Evolutionary conservation across 2,888 invertebrate species (phyloP).

Genomic region (Ferrisia virgata): DNA sequence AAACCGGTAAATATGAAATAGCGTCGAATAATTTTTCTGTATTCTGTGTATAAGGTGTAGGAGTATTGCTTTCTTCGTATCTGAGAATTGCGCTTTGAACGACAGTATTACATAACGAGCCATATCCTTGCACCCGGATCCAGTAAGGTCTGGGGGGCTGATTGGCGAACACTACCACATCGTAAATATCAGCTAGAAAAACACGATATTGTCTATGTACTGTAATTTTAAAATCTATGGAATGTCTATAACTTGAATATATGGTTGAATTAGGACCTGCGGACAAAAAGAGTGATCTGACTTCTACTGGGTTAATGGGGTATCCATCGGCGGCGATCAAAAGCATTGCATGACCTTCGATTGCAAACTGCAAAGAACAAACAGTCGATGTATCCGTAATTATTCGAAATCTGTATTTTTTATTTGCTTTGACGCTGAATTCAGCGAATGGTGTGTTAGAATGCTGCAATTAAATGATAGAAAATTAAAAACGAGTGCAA

Average conservation of each 20-base stretch:
- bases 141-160: conserved; percentile 47
- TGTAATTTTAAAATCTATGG: too few relatives aligned
- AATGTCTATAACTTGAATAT: too few relatives aligned
- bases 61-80: conserved; percentile 25
- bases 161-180: conserved; percentile 48
- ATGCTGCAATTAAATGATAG: not conserved
- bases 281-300: conserved; percentile 55
- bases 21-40: not conserved
- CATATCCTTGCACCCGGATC: conserved; percentile 48
- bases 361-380: conserved; percentile 57
- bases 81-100: conserved; percentile 47
- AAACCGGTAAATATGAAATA: not conserved
- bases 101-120: too few relatives aligned
- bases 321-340: conserved; percentile 59
- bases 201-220: too few relatives aligned
- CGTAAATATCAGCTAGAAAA: conserved; percentile 48
- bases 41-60: not conserved
- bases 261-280: too few relatives aligned
- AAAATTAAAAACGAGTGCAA: too few relatives aligned
- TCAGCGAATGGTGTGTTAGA: conserved; percentile 49
- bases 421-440: conserved; percentile 54
- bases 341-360: conserved; percentile 57
- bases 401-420: conserved; percentile 59
- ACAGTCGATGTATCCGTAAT: conserved; percentile 59
- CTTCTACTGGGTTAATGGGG: conserved; percentile 56